Conservation (phyloP, 2,888 invertebrate species). For the Polylopha cassiicola region DNA sequence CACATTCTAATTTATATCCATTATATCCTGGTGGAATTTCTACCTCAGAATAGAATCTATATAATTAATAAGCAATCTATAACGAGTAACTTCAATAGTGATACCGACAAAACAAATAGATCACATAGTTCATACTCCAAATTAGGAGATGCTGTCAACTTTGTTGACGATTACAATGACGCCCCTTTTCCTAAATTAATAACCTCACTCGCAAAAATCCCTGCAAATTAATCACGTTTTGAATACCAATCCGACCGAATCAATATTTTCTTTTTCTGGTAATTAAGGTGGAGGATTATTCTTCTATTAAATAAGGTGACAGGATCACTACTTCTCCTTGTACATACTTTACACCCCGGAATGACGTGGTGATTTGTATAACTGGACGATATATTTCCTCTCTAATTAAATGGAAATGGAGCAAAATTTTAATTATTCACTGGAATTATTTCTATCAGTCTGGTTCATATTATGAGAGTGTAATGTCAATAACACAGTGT, state of each 20-base stretch:
- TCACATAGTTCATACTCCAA: too few species aligned
- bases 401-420: conserved; percentile 19
- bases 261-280: conserved; percentile 48
- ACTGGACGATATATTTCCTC: conserved; percentile 36
- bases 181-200: conserved; percentile 6
- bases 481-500: too few species aligned
- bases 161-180: too few species aligned
- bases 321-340: conserved; percentile 58
- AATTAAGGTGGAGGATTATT: conserved; percentile 69
- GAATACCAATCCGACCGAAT: conserved; percentile 2
- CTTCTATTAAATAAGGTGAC: conserved; percentile 65
- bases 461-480: too few species aligned
- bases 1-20: conserved; percentile 52
- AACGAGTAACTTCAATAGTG: too few species aligned
- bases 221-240: conserved; percentile 13
- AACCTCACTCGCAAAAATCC: conserved; percentile 13
- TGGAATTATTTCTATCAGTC: too few species aligned
- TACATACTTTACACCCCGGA: conserved; percentile 49
- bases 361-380: conserved; percentile 58
- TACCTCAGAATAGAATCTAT: conserved; percentile 31
- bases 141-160: too few species aligned
- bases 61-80: conserved; percentile 5
- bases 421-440: conserved; percentile 8
- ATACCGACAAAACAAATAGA: too few species aligned
- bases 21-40: conserved; percentile 40